phyloP scores from a whole-genome alignment of 2,113 vertebrate genomes.

The Steatornis caripensis region DNA sequence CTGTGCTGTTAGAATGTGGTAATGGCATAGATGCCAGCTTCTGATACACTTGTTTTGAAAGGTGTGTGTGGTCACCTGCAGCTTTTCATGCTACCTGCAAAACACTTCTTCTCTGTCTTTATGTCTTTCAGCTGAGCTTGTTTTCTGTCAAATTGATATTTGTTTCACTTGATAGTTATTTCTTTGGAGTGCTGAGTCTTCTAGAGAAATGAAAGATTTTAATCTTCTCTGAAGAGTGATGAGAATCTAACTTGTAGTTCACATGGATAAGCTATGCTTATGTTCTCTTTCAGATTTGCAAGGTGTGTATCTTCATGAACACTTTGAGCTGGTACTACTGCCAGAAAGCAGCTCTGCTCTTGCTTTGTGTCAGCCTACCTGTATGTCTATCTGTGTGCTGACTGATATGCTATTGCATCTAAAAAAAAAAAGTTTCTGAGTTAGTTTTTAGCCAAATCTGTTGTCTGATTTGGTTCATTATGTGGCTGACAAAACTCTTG shows the following conservation, averaged over 20 bases:
- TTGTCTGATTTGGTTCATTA: neutral
- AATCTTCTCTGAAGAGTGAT: neutral
- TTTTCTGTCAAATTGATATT: neutral
- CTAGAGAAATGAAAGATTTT: neutral
- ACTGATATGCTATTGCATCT: neutral
- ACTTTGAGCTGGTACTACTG: neutral
- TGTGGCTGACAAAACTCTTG: neutral
- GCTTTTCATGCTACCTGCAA: neutral
- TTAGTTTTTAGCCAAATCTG: neutral
- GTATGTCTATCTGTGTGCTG: neutral
- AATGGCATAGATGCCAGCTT: neutral
- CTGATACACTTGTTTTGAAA: neutral
- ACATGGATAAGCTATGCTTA: neutral
- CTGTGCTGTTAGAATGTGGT: fast-evolving
- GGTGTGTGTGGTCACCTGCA: neutral
- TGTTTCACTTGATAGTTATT: neutral
- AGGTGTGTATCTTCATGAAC: neutral
- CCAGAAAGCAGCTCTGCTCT: neutral
- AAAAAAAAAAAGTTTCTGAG: neutral
- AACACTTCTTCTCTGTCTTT: neutral
- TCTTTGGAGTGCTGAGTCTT: neutral
- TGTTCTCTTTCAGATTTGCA: neutral
- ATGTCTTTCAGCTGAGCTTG: neutral
- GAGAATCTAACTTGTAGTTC: neutral
- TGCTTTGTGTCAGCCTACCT: neutral